Base-by-base conservation (phyloP, 1,140 invertebrate genomes). In the Drosophila asahinai region DNA sequence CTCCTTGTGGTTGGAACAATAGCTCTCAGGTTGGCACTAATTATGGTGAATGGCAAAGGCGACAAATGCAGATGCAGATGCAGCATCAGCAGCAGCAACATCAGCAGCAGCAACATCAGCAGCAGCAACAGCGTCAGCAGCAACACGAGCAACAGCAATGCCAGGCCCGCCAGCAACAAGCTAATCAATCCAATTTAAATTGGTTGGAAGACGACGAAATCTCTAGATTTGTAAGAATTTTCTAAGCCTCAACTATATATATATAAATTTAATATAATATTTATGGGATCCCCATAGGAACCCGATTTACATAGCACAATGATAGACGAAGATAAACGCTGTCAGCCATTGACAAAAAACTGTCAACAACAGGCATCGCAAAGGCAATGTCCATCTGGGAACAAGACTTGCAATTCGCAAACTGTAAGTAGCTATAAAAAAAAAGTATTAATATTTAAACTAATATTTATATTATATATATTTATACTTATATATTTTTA, bases 281-380 rank as follows among this genome's bases (percentile, higher is more conserved):
- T 22, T 22, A 22, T 22, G 19, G 19, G 19, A 22, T 22, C 19
- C 14, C 14, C 0, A 0, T 36, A 82, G 80, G 49, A 73, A 48
- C 80, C 80, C 3, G 30, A 42, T 22, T 22, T 70, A 0, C 81
- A 81, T 58, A 82, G 80, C 60, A 82, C 79, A 7, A 62, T 47
- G 47, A 42, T 81, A 8, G 47, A 22, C 1, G 54, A 51, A 15
- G 15, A 43, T 4, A 33, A 51, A 15, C 1, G 33, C 30, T 5
- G 11, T 1, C n/a, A 45, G 19, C 40, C 36, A 14, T 48, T 22
- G 12, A 12, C 25, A 15, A 15, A 7, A 42, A 25, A 4, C n/a
- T 8, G 5, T 19, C 17, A 27, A 38, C 58, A 58, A 36, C 25
- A 42, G 7, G 27, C 40, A 14, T 25, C 17, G 11, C 14, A 12